Base-by-base conservation (phyloP, 2,888 invertebrate species). In the Gortyna flavago region DNA sequence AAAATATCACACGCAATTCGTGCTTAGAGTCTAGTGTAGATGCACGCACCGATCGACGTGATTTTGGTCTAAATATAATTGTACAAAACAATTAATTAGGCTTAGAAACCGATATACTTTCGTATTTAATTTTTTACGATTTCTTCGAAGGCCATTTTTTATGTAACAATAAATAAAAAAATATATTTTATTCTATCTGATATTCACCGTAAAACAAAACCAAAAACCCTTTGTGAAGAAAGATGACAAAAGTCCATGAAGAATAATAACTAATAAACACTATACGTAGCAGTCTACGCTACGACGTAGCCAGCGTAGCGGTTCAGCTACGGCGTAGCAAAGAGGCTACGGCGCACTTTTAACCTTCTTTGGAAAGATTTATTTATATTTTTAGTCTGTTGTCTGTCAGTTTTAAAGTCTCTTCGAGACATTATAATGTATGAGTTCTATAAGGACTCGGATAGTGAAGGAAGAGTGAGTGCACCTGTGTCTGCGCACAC, bases 251-350 rank as follows among this genome's bases (percentile, higher is more conserved):
- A 29, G 13, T 57, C 21, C 1, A 32, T 25, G 16, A 7, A 29
- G n/a, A 29, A 54, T 59, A 59, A 13, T n/a, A 29, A 29, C 21
- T 9, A 61, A 9, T 18, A 13, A 78, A 8, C 16, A 18, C 1
- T 44, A 13, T 6, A 25, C 32, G 69, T 67, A 41, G 32, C 51
- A 25, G 25, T 62, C 29, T 9, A 13, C 25, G 64, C 75, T 78
- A 75, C 72, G 67, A n/a, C 32, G n/a, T 54, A 68, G 25, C 68
- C 25, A 18, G 18, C 59, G 83, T 78, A 80, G 84, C 79, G 7
- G 32, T 3, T 16, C 25, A 9, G 72, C 68, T 81, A 81, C 81
- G 85, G 0, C 85, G 81, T 84, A 81, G 81, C 69, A 44, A 32
- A 57, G 16, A 76, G 65, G 82, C 79, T 61, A 82, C 59, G 41